A percentile compares a stretch with the other conserved stretches of the same genome.
Conservation (phyloP, 2,797 vertebrate species). For the Microctenopoma lineatum region DNA sequence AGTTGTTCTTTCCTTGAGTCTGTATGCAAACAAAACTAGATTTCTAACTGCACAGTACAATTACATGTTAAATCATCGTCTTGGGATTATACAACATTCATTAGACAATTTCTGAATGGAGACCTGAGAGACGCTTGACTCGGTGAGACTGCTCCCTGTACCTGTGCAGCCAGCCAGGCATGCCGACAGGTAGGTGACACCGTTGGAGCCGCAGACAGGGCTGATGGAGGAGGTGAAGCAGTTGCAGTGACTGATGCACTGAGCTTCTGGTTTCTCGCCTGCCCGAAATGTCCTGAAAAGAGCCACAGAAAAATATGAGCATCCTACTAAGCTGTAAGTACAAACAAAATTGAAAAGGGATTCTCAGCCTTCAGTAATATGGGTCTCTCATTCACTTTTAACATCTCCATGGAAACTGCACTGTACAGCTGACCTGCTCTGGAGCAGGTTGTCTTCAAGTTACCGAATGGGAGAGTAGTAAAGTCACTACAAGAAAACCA, state of each 20-base stretch:
- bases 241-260: constrained; percentile 93
- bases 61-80: too few species aligned
- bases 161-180: constrained; percentile 96
- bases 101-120: constrained; percentile 1
- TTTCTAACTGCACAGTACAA: too few species aligned
- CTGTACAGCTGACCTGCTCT: constrained; percentile 10
- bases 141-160: constrained; percentile 60
- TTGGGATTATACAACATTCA: neutral
- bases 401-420: constrained; percentile 63
- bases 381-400: constrained; percentile 33
- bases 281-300: constrained; percentile 75
- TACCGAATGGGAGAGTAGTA: constrained; percentile 1
- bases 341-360: constrained; percentile 17
- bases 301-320: constrained; percentile 36
- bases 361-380: constrained; percentile 10
- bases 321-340: neutral
- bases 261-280: constrained; percentile 86
- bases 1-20: too few species aligned
- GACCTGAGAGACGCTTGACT: constrained; percentile 65
- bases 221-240: constrained; percentile 96
- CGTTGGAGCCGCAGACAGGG: constrained; percentile 94
- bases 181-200: constrained; percentile 95
- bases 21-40: too few species aligned
- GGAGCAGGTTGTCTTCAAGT: constrained; percentile 21
- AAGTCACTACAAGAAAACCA: constrained; percentile 8